These are phyloP conservation scores for Hemicordylus capensis DNA, from an alignment of 2,113 vertebrate species.

Conservation along the genomic window DNA sequence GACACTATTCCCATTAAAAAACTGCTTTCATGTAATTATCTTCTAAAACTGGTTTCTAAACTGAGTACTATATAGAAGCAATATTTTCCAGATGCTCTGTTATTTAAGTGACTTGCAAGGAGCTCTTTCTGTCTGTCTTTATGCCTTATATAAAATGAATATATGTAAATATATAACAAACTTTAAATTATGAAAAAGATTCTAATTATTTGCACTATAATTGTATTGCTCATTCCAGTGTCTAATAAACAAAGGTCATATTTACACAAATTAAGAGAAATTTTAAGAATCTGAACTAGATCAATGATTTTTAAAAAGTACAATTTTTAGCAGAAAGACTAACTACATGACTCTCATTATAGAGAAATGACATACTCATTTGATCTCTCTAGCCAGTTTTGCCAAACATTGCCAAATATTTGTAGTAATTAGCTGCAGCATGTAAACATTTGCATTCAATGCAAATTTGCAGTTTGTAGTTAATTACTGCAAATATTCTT, in stretches of 20 bases:
- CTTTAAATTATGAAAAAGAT: background rate
- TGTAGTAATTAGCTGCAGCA: background rate
- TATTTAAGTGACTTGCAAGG: background rate
- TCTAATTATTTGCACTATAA: background rate
- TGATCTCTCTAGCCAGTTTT: background rate
- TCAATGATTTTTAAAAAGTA: background rate
- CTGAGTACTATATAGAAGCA: background rate
- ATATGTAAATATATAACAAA: background rate
- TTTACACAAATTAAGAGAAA: background rate
- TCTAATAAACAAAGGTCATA: background rate
- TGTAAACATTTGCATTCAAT: slow-evolving; percentile 18
- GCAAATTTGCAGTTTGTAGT: too few relatives aligned
- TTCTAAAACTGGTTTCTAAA: background rate
- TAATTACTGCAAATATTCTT: slow-evolving; percentile 54
- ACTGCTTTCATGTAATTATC: background rate
- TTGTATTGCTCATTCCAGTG: background rate
- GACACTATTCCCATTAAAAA: background rate
- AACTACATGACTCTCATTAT: background rate
- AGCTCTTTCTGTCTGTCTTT: background rate
- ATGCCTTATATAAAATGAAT: background rate
- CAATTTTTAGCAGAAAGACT: background rate
- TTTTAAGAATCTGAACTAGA: background rate
- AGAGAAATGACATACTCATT: background rate
- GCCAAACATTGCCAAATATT: too few relatives aligned
- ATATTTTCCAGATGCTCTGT: background rate